Evolutionary conservation across 2,797 vertebrate genomes (phyloP).

Genomic region (Notamacropus eugenii): DNA sequence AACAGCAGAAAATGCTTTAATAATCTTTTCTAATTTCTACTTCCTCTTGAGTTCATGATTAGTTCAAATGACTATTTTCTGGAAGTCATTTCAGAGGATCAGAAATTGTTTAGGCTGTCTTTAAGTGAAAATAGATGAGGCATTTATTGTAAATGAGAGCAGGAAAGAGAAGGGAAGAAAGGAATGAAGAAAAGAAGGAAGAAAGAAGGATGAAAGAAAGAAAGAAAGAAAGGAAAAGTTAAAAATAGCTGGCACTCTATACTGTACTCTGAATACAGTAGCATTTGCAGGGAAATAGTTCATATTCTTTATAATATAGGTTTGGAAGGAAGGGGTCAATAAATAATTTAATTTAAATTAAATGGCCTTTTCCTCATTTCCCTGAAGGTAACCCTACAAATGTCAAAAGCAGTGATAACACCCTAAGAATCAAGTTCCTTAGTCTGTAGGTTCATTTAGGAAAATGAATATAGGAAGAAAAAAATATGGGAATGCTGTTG

Average conservation of each 20-base stretch:
- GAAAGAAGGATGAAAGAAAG: no score
- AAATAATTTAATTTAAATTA: neutral
- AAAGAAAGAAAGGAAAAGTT: neutral
- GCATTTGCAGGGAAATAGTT: neutral
- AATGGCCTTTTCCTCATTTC: neutral
- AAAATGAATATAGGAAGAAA: neutral
- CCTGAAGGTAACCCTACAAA: neutral
- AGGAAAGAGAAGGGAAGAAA: neutral
- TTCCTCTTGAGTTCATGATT: slow-evolving; percentile 66
- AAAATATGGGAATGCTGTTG: neutral
- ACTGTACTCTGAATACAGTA: neutral
- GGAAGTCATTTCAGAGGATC: slow-evolving; percentile 48
- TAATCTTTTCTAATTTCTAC: slow-evolving; percentile 54
- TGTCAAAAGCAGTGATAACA: neutral
- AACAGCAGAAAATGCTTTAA: slow-evolving; percentile 71
- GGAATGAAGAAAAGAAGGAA: no score
- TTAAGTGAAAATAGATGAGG: slow-evolving; percentile 42
- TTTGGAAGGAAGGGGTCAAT: neutral
- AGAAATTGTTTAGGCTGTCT: slow-evolving; percentile 63
- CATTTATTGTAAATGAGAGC: neutral
- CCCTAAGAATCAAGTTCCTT: neutral
- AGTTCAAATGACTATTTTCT: slow-evolving; percentile 62
- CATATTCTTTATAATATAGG: neutral
- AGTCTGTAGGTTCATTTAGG: neutral
- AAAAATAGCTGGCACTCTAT: neutral